phyloP scores from a whole-genome alignment of 2,113 vertebrate species.

The Heliornis fulica region DNA sequence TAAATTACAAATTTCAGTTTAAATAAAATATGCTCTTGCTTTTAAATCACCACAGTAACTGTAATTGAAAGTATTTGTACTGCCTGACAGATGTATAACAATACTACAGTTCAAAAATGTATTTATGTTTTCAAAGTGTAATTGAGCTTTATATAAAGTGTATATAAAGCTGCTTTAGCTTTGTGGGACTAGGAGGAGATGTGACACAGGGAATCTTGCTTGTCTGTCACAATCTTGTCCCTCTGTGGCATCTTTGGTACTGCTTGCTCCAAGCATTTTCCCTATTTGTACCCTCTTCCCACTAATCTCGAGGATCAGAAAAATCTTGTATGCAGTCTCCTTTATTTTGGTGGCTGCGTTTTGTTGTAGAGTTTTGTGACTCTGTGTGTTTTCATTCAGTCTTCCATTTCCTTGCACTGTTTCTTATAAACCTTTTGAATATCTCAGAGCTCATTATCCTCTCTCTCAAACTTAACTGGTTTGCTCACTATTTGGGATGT shows the following conservation, averaged over 20 bases:
- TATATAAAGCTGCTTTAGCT: neutral
- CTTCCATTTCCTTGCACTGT: neutral
- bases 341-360: neutral
- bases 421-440: neutral
- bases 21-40: neutral
- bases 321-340: neutral
- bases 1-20: neutral
- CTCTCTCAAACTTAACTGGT: neutral
- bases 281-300: neutral
- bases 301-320: accelerated
- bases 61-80: neutral
- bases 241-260: accelerated
- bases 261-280: neutral
- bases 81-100: neutral
- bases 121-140: neutral
- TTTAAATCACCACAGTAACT: neutral
- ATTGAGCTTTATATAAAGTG: neutral
- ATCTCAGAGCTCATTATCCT: neutral
- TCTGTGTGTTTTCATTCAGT: neutral
- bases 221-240: neutral
- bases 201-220: neutral
- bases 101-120: neutral
- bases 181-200: neutral
- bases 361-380: neutral
- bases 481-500: neutral